A percentile compares a stretch with the other conserved stretches of the same genome.
phyloP scores from a whole-genome alignment of 2,888 invertebrate species.

The Adelphocoris suturalis region DNA sequence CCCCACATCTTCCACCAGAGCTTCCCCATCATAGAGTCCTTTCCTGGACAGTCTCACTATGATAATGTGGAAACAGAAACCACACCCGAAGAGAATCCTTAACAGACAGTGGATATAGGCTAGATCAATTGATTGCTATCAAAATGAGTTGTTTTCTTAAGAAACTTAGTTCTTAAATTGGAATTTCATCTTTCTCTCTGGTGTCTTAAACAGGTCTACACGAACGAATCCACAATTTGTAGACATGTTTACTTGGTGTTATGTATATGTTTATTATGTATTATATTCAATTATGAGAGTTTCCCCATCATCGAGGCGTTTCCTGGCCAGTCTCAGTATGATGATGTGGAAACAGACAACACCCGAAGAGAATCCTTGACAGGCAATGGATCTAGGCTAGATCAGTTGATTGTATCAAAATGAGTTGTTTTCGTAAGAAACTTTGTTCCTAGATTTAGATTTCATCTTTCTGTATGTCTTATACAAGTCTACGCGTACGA shows the following conservation, averaged over 20 bases:
- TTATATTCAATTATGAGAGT: constrained; percentile 48
- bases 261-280: no score
- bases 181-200: no score
- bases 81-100: constrained; percentile 38
- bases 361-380: constrained; percentile 43
- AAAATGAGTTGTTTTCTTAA: not conserved
- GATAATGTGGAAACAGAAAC: constrained; percentile 61
- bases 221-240: no score
- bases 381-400: not conserved
- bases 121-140: not conserved
- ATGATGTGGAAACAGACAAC: constrained; percentile 57
- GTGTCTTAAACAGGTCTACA: not conserved
- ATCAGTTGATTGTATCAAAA: not conserved
- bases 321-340: constrained; percentile 46
- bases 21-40: constrained; percentile 58
- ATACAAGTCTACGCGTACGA: no score
- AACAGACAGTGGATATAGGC: not conserved
- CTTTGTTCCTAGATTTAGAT: not conserved
- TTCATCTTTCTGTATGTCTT: no score
- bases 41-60: constrained; percentile 47
- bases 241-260: no score
- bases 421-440: not conserved
- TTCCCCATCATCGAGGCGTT: constrained; percentile 59
- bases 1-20: constrained; percentile 58
- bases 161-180: not conserved